Conservation (phyloP, 2,888 invertebrate genomes). For the Macrosiphum euphorbiae region DNA sequence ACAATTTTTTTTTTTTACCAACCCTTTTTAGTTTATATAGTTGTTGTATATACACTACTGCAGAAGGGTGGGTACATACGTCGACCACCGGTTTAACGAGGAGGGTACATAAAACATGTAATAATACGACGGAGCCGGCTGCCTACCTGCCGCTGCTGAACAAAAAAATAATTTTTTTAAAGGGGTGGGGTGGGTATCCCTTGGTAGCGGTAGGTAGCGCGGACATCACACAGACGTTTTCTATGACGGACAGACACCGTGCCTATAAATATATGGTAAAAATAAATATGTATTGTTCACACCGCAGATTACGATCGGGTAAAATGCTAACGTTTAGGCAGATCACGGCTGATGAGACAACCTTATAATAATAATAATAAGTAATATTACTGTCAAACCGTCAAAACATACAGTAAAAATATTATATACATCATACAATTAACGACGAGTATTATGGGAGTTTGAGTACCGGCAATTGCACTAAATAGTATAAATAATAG, state of each 20-base stretch:
- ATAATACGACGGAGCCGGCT: conserved; percentile 32
- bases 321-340: background rate
- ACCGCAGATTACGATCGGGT: background rate
- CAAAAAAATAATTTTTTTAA: background rate
- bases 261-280: background rate
- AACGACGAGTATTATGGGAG: background rate
- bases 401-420: background rate
- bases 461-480: background rate
- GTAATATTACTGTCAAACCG: background rate
- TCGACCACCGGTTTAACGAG: conserved; percentile 49
- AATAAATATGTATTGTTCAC: conserved; percentile 18
- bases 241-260: background rate
- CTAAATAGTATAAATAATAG: background rate
- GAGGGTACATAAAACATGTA: conserved; percentile 25
- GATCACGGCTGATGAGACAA: background rate
- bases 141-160: conserved; percentile 34
- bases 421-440: background rate
- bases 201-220: background rate
- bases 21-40: conserved; percentile 40
- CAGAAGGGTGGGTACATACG: background rate
- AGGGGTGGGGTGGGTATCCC: background rate
- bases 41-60: background rate
- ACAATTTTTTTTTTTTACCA: conserved; percentile 41
- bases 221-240: conserved; percentile 6
- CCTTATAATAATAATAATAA: background rate